Evolutionary conservation across 2,797 vertebrate genomes (phyloP).

Genomic region (Parauchenoglanis ngamensis): DNA sequence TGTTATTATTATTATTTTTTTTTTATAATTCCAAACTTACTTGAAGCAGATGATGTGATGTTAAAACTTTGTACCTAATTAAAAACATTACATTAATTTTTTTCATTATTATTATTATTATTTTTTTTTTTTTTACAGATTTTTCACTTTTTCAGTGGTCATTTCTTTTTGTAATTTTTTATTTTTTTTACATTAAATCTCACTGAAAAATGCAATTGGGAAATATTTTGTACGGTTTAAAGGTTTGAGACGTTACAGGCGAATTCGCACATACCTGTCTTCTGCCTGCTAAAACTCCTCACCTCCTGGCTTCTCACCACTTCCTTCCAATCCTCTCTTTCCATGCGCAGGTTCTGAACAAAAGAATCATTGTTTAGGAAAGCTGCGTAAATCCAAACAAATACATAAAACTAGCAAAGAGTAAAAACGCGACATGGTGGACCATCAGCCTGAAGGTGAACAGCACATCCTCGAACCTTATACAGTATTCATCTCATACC

Average conservation of each 20-base stretch:
- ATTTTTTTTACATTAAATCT: background rate
- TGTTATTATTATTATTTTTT: no score
- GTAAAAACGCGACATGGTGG: background rate
- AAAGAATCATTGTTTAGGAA: background rate
- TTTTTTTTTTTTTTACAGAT: no score
- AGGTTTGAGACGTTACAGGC: no score
- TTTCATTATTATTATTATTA: no score
- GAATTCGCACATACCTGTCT: background rate
- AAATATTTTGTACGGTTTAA: background rate
- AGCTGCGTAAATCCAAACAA: background rate
- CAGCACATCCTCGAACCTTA: background rate
- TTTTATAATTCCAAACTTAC: no score
- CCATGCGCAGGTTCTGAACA: background rate
- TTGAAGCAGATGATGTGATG: no score
- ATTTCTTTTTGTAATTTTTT: background rate
- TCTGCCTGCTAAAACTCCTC: background rate
- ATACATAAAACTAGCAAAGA: background rate
- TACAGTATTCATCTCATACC: background rate
- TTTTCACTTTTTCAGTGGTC: background rate
- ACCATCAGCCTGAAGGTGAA: background rate
- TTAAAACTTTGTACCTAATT: no score
- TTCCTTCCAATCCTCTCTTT: background rate
- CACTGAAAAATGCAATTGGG: background rate
- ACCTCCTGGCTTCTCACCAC: background rate
- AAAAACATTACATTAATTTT: no score